Evolutionary conservation across 2,797 vertebrate genomes (phyloP), one percentile per base, ranked within the genome.

Genomic region (Argyrosomus regius): DNA sequence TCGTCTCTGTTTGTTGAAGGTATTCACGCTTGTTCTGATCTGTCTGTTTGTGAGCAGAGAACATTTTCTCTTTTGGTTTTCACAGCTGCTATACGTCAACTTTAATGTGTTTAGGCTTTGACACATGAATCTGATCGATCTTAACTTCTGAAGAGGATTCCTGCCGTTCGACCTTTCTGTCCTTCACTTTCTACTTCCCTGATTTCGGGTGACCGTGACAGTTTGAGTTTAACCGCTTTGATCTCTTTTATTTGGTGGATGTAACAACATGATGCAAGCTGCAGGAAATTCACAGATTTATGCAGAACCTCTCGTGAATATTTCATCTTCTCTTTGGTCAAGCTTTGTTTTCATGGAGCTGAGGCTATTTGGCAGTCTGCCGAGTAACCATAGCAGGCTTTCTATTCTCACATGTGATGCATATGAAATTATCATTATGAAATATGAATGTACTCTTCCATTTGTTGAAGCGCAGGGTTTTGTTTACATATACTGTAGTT

Each of bases 191-290:
- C 46, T 35, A 0, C 60, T 22, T 45, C 16, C 6, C 20, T 70
- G 46, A 58, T 66, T 61, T 59, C 12, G 20, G 43, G 68, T 60
- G 63, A 48, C 82, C 35, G 0, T 48, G 35, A 61, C 49, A 49
- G 57, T 54, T 71, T 24, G 48, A 56, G 6, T 74, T 82, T 2
- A 57, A 58, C 57, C 45, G 35, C 63, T 81, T 75, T 83, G 35
- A 85, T 80, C 26, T 67, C 4, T 46, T 26, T 53, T 41, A n/a
- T 71, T 77, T 70, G 9, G 1, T 18, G 50, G 53, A 28, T 56
- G 80, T 70, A 24, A 68, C 35, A 75, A 64, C 52, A 31, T 85
- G 83, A 82, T 80, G 83, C 39, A 83, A 78, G 59, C 83, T 71
- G 3, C 60, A 73, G 52, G 70, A 84, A 83, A 84, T 72, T n/a